A percentile compares a stretch with the other conserved stretches of the same genome.
Evolutionary conservation across 1,140 invertebrate genomes (phyloP).

Genomic region (Formica exsecta): DNA sequence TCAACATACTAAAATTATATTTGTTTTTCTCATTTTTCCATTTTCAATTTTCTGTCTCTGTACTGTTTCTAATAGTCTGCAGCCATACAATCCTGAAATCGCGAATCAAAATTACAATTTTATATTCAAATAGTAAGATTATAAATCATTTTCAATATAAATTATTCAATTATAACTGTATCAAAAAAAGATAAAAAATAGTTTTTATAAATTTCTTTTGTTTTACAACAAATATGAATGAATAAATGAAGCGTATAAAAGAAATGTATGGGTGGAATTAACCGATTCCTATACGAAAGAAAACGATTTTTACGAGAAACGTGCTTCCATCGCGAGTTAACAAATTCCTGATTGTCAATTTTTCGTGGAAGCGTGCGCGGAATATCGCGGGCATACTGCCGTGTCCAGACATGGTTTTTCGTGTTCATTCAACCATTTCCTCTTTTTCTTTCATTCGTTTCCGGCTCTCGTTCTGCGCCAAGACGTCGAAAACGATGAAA

Average conservation of each 20-base stretch:
- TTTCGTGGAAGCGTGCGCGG: slow-evolving; percentile 64
- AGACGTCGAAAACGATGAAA: slow-evolving; percentile 45
- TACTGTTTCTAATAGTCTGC: too few species aligned
- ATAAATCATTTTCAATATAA: background rate
- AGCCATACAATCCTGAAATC: too few species aligned
- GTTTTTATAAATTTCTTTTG: background rate
- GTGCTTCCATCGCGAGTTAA: slow-evolving; percentile 59
- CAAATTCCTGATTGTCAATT: slow-evolving; percentile 71
- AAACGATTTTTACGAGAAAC: slow-evolving; percentile 29
- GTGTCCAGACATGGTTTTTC: slow-evolving; percentile 64
- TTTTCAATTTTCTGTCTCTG: too few species aligned
- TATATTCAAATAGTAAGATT: too few species aligned
- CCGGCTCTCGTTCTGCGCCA: slow-evolving; percentile 24
- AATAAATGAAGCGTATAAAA: background rate
- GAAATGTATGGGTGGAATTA: slow-evolving; percentile 12
- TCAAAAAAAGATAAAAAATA: background rate
- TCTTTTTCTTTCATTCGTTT: slow-evolving; percentile 45
- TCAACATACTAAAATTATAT: too few species aligned
- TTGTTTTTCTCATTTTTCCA: too few species aligned
- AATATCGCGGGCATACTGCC: slow-evolving; percentile 69
- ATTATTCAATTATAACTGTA: slow-evolving; percentile 8
- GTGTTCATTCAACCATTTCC: slow-evolving; percentile 36
- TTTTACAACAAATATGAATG: background rate
- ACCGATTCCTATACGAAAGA: background rate
- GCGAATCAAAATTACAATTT: too few species aligned